These are phyloP conservation scores for Mesoligia furuncula DNA, from an alignment of 2,888 invertebrate species.

Conservation along the genomic window DNA sequence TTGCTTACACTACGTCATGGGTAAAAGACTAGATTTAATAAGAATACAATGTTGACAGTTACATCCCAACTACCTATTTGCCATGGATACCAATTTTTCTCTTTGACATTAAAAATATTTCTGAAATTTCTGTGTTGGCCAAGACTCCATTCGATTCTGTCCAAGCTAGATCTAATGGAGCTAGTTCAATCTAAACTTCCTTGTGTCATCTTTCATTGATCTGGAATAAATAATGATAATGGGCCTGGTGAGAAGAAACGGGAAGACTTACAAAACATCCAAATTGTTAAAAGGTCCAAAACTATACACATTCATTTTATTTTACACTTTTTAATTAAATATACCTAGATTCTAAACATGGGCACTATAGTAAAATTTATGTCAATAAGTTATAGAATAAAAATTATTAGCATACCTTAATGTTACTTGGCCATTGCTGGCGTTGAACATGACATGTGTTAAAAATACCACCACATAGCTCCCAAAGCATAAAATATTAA, in stretches of 20 bases:
- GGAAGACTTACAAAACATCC: not conserved
- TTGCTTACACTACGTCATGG: not conserved
- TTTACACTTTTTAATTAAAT: constrained; percentile 25
- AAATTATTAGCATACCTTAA: constrained; percentile 22
- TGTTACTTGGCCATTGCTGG: constrained; percentile 9
- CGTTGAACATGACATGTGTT: constrained; percentile 10
- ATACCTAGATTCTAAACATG: constrained; percentile 34
- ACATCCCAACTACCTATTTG: not conserved
- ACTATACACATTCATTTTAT: constrained; percentile 12
- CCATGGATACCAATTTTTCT: not conserved
- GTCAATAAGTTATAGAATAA: constrained; percentile 1
- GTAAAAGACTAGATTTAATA: not conserved
- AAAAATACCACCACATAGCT: not conserved
- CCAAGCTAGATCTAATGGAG: not conserved
- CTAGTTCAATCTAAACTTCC: not conserved
- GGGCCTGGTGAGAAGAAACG: not conserved
- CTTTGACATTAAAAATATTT: not conserved
- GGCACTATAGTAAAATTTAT: constrained; percentile 8
- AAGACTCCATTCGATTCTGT: not conserved
- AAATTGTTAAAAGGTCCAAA: constrained; percentile 6
- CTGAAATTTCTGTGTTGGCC: not conserved
- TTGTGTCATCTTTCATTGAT: not conserved
- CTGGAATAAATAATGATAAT: constrained; percentile 12
- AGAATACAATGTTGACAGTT: not conserved
- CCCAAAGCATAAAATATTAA: constrained; percentile 6